Conservation (phyloP, 2,797 vertebrate genomes). For the Basileuterus tristriatus region DNA sequence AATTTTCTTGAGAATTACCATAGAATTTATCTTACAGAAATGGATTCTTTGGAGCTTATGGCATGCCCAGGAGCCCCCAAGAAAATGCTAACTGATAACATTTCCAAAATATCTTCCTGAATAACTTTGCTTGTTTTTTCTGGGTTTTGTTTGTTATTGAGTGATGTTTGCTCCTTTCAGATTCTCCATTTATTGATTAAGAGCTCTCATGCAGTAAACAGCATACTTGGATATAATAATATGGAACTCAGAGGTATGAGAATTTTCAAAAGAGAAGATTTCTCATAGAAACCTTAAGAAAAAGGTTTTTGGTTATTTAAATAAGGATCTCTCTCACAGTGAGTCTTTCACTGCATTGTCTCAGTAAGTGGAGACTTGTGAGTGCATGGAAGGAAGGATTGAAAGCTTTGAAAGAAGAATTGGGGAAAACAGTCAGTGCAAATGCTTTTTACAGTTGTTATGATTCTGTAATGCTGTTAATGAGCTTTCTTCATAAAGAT, state of each 20-base stretch:
- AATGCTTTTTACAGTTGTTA: background rate
- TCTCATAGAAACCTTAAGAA: background rate
- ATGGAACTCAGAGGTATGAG: background rate
- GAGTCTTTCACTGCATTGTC: background rate
- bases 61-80: background rate
- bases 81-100: background rate
- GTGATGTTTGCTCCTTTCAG: background rate
- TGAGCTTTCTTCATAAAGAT: background rate
- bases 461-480: background rate
- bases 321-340: background rate
- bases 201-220: background rate
- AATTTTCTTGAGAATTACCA: background rate
- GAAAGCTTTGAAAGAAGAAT: background rate
- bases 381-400: background rate
- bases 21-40: background rate
- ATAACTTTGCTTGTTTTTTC: background rate
- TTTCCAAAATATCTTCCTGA: background rate
- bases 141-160: background rate
- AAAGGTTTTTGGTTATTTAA: background rate
- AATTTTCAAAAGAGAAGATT: background rate
- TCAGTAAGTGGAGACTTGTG: fast-evolving
- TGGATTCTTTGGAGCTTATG: background rate
- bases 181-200: background rate
- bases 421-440: background rate
- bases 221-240: background rate